Evolutionary conservation across 2,113 vertebrate genomes (phyloP).

Genomic region (Campylomormyrus tamandua): DNA sequence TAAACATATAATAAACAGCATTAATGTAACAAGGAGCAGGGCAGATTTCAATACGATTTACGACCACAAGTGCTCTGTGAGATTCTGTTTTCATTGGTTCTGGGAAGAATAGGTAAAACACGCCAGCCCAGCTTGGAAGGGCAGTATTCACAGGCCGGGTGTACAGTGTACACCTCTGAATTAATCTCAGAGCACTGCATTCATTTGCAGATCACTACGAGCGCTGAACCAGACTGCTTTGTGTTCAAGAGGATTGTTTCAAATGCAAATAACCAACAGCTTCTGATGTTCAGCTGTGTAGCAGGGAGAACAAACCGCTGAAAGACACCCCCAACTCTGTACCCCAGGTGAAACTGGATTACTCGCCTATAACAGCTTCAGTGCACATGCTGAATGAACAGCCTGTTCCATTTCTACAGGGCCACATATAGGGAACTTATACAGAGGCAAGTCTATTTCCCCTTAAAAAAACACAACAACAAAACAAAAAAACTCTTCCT

Average conservation of each 20-base stretch:
- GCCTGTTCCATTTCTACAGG: not conserved
- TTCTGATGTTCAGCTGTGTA: constrained; percentile 30
- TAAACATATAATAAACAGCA: not conserved
- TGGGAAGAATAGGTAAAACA: not conserved
- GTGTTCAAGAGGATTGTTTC: constrained; percentile 36
- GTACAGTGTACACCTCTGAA: constrained; percentile 28
- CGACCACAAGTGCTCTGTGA: not conserved
- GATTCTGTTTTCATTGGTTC: not conserved
- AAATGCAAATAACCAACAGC: constrained; percentile 43
- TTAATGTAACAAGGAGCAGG: not conserved
- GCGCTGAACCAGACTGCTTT: constrained; percentile 35
- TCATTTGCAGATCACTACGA: constrained; percentile 39
- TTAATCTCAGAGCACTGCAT: constrained; percentile 28
- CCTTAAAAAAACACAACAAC: not conserved
- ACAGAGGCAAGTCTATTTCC: not conserved
- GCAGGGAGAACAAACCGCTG: constrained; percentile 10
- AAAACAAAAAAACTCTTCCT: not conserved
- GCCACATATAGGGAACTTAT: not conserved
- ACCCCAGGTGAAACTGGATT: constrained; percentile 22
- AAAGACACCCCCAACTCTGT: constrained; percentile 18
- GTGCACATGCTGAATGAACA: constrained; percentile 3
- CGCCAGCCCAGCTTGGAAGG: not conserved
- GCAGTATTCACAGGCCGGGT: not conserved
- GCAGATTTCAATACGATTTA: not conserved
- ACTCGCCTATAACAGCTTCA: not conserved